phyloP scores from a whole-genome alignment of 2,888 invertebrate species.

The Herminia tarsipennalis region DNA sequence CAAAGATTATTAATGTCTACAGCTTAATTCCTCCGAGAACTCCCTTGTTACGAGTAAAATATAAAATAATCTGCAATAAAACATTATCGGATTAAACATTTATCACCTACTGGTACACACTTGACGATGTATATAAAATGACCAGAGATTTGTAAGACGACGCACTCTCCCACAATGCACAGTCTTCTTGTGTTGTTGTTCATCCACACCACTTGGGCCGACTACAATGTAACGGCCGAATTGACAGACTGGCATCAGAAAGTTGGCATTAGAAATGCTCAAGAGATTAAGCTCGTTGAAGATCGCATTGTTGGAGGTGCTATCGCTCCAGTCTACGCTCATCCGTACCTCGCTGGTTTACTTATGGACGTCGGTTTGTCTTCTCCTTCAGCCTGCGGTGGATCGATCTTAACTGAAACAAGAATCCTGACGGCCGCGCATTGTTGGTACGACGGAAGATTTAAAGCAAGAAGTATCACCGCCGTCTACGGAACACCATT shows the following conservation, averaged over 20 bases:
- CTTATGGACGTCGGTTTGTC: constrained; percentile 60
- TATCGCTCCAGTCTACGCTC: constrained; percentile 58
- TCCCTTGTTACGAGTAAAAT: constrained; percentile 3
- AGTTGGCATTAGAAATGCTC: constrained; percentile 63
- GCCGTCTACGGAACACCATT: constrained; percentile 67
- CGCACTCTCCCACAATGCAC: constrained; percentile 46
- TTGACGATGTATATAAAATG: constrained; percentile 6
- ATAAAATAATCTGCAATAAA: constrained; percentile 46
- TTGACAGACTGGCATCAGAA: constrained; percentile 60
- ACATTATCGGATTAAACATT: constrained; percentile 40
- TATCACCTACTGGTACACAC: constrained; percentile 27
- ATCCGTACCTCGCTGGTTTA: constrained; percentile 69
- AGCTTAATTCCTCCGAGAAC: constrained; percentile 13
- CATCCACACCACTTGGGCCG: constrained; percentile 29
- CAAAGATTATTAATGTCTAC: constrained; percentile 5
- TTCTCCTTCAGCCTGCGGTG: constrained; percentile 67
- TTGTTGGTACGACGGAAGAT: constrained; percentile 69
- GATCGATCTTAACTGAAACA: constrained; percentile 58
- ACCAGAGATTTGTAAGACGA: not conserved
- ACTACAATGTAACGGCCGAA: constrained; percentile 28
- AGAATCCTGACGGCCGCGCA: constrained; percentile 73
- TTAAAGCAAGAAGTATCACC: constrained; percentile 63
- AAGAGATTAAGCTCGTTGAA: constrained; percentile 56
- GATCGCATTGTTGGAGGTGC: constrained; percentile 68
- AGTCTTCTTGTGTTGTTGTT: constrained; percentile 44